Conservation (phyloP, 2,797 vertebrate species). For the Delichon dasypus region DNA sequence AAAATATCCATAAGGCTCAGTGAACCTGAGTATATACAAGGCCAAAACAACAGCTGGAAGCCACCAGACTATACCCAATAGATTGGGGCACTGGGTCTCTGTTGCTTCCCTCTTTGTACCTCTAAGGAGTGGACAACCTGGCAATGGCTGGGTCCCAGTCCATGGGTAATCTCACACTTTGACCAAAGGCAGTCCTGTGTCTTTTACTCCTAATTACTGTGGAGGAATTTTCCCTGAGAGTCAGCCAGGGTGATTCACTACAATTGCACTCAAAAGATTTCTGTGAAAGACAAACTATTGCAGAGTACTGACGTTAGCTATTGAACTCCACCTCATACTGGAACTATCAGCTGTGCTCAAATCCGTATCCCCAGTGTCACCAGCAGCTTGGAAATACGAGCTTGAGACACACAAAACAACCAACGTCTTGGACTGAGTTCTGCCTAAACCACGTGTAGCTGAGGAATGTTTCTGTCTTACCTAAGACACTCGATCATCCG, state of each 20-base stretch:
- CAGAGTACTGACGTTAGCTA: rapidly evolving
- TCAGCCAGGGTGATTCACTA: background rate
- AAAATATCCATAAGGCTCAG: background rate
- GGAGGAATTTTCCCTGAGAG: background rate
- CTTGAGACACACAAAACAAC: background rate
- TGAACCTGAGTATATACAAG: background rate
- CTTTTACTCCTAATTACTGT: background rate
- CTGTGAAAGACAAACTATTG: background rate
- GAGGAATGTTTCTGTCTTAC: conserved; percentile 61
- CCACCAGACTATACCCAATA: background rate
- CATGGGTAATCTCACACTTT: background rate
- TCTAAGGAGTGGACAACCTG: background rate
- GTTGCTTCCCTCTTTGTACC: background rate
- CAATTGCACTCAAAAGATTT: background rate
- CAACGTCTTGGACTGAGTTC: background rate
- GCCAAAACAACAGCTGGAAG: background rate
- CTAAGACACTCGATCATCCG: conserved; percentile 97
- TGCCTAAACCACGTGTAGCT: background rate
- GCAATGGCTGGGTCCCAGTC: background rate
- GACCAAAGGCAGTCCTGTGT: background rate
- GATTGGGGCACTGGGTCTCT: background rate
- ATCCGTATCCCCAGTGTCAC: background rate
- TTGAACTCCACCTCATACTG: background rate
- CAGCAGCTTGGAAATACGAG: background rate
- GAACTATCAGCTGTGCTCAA: background rate